phyloP scores from a whole-genome alignment of 2,797 vertebrate species.

The Cyclura pinguis region DNA sequence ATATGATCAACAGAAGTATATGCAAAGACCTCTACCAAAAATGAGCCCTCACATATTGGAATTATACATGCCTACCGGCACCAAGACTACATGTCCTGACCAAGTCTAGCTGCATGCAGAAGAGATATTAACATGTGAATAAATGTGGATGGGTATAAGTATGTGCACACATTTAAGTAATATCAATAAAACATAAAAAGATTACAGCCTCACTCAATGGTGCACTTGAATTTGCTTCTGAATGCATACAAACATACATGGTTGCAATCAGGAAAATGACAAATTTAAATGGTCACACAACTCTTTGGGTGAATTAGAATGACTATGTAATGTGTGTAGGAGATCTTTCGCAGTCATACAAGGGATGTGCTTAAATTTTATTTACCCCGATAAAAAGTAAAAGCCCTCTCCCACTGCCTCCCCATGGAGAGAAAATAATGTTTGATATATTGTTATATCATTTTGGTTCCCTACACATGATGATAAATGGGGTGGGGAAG shows the following conservation, averaged over 20 bases:
- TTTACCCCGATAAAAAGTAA: background rate
- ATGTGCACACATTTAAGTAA: background rate
- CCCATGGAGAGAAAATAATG: background rate
- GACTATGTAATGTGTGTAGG: background rate
- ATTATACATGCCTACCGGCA: background rate
- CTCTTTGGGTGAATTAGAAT: background rate
- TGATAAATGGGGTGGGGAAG: background rate
- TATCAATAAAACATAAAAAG: background rate
- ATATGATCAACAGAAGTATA: background rate
- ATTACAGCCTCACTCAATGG: too few relatives aligned
- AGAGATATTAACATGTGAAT: background rate
- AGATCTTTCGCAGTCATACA: background rate
- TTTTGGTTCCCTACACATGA: background rate
- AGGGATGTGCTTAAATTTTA: background rate
- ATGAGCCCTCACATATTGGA: background rate
- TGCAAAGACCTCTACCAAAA: background rate
- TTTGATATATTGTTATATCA: background rate
- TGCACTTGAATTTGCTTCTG: background rate
- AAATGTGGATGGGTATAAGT: background rate
- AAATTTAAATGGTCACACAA: background rate
- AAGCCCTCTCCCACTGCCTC: background rate
- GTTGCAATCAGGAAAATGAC: too few relatives aligned
- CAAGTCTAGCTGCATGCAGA: background rate
- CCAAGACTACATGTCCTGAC: background rate
- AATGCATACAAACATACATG: background rate